phyloP scores from a whole-genome alignment of 2,797 vertebrate genomes.

The Halcyon smyrnensis region DNA sequence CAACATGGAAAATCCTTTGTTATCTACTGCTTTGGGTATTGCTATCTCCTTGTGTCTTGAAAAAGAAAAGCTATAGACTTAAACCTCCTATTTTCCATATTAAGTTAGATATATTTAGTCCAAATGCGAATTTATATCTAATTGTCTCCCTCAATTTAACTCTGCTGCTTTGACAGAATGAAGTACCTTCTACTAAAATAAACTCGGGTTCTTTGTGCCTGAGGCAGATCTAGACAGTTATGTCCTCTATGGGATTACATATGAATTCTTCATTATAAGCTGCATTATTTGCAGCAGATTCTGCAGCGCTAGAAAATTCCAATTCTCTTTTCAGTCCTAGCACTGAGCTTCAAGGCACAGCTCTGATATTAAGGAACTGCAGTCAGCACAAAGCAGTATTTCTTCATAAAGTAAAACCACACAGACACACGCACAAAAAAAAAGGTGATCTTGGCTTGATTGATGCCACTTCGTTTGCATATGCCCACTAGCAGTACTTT shows the following conservation, averaged over 20 bases:
- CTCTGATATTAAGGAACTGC: not conserved
- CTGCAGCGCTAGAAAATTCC: not conserved
- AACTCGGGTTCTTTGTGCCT: not conserved
- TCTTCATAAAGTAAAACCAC: not conserved
- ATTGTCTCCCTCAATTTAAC: not conserved
- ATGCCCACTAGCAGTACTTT: slow-evolving; percentile 12
- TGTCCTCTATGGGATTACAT: not conserved
- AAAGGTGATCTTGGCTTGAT: not conserved
- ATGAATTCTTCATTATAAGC: not conserved
- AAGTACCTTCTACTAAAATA: not conserved
- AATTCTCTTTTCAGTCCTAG: not conserved
- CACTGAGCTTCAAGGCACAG: not conserved
- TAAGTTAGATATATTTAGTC: not conserved
- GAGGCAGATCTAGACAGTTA: not conserved
- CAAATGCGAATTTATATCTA: not conserved
- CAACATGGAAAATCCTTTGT: not conserved
- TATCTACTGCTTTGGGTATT: not conserved
- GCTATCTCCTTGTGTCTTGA: not conserved
- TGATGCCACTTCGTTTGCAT: slow-evolving; percentile 51
- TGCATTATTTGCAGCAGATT: not conserved
- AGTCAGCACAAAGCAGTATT: not conserved
- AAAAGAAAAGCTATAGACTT: not conserved
- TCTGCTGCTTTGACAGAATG: not conserved
- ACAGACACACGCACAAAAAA: not conserved
- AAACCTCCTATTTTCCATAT: not conserved